These are phyloP conservation scores for Puffinus mauretanicus DNA, from an alignment of 2,113 vertebrate genomes.

Conservation along the genomic window DNA sequence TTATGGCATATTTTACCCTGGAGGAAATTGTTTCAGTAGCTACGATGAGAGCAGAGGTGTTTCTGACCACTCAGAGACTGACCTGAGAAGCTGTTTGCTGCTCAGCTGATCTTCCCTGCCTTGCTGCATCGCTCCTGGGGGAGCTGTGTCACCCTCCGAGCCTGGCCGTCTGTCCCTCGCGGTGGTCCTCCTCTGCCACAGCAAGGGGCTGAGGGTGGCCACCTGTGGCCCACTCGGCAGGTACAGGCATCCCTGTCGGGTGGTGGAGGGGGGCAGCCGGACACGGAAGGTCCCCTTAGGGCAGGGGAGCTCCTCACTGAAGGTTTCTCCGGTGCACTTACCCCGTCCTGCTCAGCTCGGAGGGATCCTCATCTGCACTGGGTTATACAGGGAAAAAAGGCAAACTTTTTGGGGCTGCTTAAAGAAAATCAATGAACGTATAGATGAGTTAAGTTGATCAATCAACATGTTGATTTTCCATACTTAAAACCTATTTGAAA, in stretches of 20 bases:
- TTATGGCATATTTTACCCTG: background rate
- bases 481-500: background rate
- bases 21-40: background rate
- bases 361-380: background rate
- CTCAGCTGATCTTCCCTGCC: background rate
- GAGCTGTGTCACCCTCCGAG: background rate
- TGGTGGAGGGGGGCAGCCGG: background rate
- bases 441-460: background rate
- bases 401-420: background rate
- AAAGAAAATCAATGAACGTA: background rate
- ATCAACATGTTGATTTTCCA: background rate
- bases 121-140: background rate
- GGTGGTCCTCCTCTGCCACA: background rate
- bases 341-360: fast-evolving
- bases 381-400: background rate
- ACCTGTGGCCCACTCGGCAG: background rate
- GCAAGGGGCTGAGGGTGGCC: background rate
- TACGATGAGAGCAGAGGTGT: background rate
- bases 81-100: background rate
- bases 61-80: background rate
- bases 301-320: background rate
- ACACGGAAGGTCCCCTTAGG: background rate
- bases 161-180: fast-evolving
- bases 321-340: background rate
- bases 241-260: background rate